Evolutionary conservation across 1,140 invertebrate species (phyloP), one percentile per base, ranked within the genome.

Genomic region (Oncopeltus fasciatus): DNA sequence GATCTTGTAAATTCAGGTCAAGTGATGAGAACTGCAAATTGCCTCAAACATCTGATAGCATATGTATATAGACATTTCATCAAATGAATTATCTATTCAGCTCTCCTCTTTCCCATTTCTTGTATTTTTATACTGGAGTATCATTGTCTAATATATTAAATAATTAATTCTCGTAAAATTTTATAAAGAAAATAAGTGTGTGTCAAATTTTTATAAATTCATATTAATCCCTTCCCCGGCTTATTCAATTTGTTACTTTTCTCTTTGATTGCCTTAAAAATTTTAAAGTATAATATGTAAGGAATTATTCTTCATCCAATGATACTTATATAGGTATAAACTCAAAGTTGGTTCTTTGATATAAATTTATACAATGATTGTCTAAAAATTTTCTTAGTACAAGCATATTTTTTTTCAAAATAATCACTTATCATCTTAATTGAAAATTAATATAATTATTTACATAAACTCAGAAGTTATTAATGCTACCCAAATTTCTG

Each of bases 91-190:
- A 53, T 53, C 49, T 53, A 20, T 46, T 46, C 18, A 46, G 24
- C 49, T 24, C 49, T 53, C 49, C 49, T 53, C 24, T 53, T 53
- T 14, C 49, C 49, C 21, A 1, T 53, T 53, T 53, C 49, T 53
- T 53, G 49, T 53, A 53, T 53, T 53, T 53, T 53, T 53, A 53
- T 53, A 53, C 26, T 3, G 26, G 26, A 53, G 24, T 53, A 24
- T 53, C 21, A 53, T 53, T 53, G 26, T 53, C 26, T 53, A 53
- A n/a, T n/a, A n/a, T n/a, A n/a, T n/a, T n/a, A n/a, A n/a, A n/a
- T n/a, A 38, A 38, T 8, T 8, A 38, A 38, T 38, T 8, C 31
- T 38, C 14, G 14, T 8, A 38, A 38, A 38, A 38, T 38, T 8
- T 14, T 38, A 8, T 8, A 8, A 38, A 38, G 14, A 38, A 38